Percentiles rank a stretch among this genome's conserved stretches.
phyloP scores from a whole-genome alignment of 2,888 invertebrate species.

The Drosophila buzzatii region DNA sequence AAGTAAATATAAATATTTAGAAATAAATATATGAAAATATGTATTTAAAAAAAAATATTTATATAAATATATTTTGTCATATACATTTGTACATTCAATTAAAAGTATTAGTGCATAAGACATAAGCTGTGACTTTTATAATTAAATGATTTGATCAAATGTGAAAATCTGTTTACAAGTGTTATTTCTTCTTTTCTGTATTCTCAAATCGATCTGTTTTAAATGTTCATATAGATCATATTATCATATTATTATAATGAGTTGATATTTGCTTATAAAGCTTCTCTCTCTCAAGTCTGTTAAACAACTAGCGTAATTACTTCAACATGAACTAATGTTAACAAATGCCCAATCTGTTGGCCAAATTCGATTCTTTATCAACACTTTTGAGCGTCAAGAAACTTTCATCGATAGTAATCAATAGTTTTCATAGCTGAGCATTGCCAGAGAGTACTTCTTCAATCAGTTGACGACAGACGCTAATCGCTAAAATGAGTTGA shows the following conservation, averaged over 20 bases:
- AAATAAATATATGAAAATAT: not conserved
- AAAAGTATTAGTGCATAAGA: no score
- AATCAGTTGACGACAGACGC: slow-evolving; percentile 1
- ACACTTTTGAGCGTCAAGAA: not conserved
- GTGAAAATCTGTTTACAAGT: no score
- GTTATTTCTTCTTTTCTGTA: no score
- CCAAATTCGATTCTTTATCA: not conserved
- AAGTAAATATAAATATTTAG: not conserved
- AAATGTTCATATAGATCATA: no score
- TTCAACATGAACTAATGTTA: not conserved
- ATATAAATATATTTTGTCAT: not conserved
- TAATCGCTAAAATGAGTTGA: slow-evolving; percentile 21
- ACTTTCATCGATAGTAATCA: not conserved
- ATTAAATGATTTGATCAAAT: no score
- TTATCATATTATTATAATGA: no score
- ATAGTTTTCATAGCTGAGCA: not conserved
- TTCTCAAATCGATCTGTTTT: no score
- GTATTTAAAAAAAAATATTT: not conserved
- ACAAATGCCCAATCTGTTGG: not conserved
- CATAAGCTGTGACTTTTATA: no score
- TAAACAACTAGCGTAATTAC: not conserved
- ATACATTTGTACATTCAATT: no score
- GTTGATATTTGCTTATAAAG: no score
- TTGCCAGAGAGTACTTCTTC: not conserved
- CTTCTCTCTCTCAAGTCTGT: no score